Percentiles rank a stretch among this genome's conserved stretches.
Evolutionary conservation across 1,140 invertebrate genomes (phyloP).

Genomic region (Dinoponera quadriceps): DNA sequence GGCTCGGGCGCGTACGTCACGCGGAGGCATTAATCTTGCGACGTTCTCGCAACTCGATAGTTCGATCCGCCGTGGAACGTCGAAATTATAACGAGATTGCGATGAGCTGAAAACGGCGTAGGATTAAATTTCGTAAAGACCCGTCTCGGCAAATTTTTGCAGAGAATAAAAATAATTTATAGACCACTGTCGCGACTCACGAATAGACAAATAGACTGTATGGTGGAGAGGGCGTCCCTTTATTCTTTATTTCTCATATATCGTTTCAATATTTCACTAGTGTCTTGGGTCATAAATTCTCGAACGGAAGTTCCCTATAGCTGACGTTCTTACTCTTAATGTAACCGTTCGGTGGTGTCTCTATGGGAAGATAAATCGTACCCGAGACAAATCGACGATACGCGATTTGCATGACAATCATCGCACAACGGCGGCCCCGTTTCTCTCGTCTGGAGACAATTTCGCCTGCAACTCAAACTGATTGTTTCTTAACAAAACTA

Average conservation of each 20-base stretch:
- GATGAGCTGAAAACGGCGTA: background rate
- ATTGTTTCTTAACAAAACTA: too few relatives aligned
- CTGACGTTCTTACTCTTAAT: slow-evolving; percentile 6
- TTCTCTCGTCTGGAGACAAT: background rate
- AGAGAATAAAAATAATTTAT: too few relatives aligned
- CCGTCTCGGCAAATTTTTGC: too few relatives aligned
- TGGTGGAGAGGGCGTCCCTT: background rate
- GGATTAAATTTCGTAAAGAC: too few relatives aligned
- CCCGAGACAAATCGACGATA: slow-evolving; percentile 10
- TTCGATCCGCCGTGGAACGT: background rate
- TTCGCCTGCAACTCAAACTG: background rate
- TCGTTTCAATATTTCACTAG: slow-evolving; percentile 3
- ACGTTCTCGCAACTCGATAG: background rate
- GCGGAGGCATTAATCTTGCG: slow-evolving; percentile 28
- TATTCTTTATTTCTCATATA: background rate
- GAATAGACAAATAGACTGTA: too few relatives aligned
- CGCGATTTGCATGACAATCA: slow-evolving; percentile 30
- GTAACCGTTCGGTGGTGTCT: slow-evolving; percentile 1
- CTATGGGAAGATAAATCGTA: slow-evolving; percentile 17
- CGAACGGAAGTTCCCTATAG: slow-evolving; percentile 11
- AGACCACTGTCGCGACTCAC: too few relatives aligned
- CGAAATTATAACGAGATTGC: background rate
- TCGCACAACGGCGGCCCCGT: background rate
- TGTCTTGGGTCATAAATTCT: slow-evolving; percentile 7
- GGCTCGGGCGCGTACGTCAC: background rate